Evolutionary conservation across 2,797 vertebrate species (phyloP).

Genomic region (Myiothlypis coronata): DNA sequence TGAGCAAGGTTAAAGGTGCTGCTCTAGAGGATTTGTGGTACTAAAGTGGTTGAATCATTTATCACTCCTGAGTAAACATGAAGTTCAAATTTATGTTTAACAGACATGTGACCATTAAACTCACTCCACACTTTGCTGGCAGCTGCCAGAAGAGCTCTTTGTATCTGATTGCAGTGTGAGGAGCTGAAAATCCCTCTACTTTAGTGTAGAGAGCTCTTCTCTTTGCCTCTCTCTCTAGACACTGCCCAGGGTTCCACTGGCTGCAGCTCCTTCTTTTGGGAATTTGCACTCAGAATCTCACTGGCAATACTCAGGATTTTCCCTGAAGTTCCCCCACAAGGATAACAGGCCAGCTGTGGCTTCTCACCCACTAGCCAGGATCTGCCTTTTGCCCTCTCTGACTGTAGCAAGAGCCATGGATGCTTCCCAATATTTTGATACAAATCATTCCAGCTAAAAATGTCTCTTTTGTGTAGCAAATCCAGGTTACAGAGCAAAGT

Average conservation of each 20-base stretch:
- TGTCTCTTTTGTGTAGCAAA: neutral
- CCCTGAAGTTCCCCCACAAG: neutral
- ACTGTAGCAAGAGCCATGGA: neutral
- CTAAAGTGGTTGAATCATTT: neutral
- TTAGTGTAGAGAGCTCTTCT: neutral
- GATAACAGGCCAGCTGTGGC: neutral
- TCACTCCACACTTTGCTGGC: neutral
- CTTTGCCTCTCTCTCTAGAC: neutral
- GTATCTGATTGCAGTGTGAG: fast-evolving
- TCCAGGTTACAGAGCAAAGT: neutral
- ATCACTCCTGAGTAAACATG: neutral
- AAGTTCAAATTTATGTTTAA: neutral
- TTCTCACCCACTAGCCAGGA: neutral
- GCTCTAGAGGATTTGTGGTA: neutral
- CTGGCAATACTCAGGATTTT: neutral
- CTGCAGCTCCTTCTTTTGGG: neutral
- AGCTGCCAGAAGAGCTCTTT: neutral
- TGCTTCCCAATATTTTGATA: neutral
- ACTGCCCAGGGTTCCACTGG: neutral
- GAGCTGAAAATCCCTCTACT: neutral
- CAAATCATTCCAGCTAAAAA: neutral
- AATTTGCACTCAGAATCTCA: neutral
- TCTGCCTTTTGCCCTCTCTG: neutral
- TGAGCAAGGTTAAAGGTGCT: neutral
- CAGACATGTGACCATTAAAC: neutral